Conservation (phyloP, 2,797 vertebrate species). For the Acrocephalus scirpaceus region DNA sequence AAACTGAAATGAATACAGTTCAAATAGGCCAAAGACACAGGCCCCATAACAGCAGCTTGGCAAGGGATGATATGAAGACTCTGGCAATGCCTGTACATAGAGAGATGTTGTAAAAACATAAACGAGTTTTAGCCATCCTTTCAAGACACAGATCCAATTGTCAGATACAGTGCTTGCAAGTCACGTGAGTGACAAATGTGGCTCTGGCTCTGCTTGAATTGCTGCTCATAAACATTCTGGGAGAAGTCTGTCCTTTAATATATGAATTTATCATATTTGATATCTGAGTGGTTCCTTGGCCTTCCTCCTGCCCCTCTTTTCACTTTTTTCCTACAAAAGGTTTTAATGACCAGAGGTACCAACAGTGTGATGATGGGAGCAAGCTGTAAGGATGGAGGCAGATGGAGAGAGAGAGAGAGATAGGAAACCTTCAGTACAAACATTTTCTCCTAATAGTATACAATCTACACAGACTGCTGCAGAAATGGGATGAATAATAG, state of each 20-base stretch:
- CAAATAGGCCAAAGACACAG: not conserved
- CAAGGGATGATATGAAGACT: not conserved
- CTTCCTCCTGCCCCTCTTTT: not conserved
- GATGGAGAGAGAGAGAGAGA: not conserved
- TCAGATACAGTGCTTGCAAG: not conserved
- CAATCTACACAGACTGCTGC: slow-evolving; percentile 9
- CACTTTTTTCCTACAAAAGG: not conserved
- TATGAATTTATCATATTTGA: not conserved
- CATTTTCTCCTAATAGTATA: slow-evolving; percentile 4
- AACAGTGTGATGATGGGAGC: not conserved
- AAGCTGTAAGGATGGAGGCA: not conserved
- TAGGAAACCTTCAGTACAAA: not conserved
- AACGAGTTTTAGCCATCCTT: not conserved
- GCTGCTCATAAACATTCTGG: not conserved
- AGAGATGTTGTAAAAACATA: not conserved
- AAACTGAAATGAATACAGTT: not conserved
- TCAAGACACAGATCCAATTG: not conserved
- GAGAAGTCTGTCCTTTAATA: not conserved
- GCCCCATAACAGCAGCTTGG: not conserved
- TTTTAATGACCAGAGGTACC: not conserved
- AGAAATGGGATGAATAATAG: slow-evolving; percentile 56
- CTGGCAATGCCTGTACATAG: not conserved
- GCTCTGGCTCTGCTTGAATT: not conserved
- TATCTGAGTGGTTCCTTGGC: not conserved
- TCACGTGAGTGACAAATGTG: not conserved